Conservation (phyloP, 2,888 invertebrate genomes). For the Xiphydria camelus region DNA sequence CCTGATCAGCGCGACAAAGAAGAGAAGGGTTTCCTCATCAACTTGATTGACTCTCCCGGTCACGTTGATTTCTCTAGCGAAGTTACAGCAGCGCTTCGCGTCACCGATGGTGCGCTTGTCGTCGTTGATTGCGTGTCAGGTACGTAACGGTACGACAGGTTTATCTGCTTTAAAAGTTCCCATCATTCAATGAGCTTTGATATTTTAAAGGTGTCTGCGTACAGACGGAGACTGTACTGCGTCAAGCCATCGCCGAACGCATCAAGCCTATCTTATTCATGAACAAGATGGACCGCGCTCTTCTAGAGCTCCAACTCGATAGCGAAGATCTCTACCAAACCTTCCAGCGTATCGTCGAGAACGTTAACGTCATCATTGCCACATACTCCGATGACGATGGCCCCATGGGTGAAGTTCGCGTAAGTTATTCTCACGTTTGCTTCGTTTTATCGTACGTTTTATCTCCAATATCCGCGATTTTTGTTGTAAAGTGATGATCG, state of each 20-base stretch:
- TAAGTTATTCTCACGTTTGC: conserved; percentile 61
- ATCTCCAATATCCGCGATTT: too few species aligned
- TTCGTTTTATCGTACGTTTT: not conserved
- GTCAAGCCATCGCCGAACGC: conserved; percentile 99
- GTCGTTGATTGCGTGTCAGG: conserved; percentile 99
- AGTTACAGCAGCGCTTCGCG: conserved; percentile 99
- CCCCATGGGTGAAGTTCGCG: conserved; percentile 99
- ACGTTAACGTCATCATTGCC: conserved; percentile 99
- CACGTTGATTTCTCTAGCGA: conserved; percentile 99
- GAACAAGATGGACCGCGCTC: conserved; percentile 99
- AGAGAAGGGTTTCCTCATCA: conserved; percentile 97
- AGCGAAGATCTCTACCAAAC: conserved; percentile 98
- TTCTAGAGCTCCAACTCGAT: conserved; percentile 94
- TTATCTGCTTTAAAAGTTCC: not conserved
- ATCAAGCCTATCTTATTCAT: conserved; percentile 99
- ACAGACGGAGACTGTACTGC: conserved; percentile 98
- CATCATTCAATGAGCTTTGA: conserved; percentile 4
- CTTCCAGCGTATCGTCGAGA: conserved; percentile 99
- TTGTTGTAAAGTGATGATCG: conserved; percentile 20
- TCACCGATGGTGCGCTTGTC: conserved; percentile 99
- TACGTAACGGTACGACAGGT: conserved; percentile 61
- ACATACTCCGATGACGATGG: conserved; percentile 97
- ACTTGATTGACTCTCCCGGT: conserved; percentile 99
- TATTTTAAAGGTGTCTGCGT: conserved; percentile 89
- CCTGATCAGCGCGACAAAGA: conserved; percentile 88